These are phyloP conservation scores for Galbula dea DNA, from an alignment of 2,113 vertebrate genomes.

Conservation along the genomic window DNA sequence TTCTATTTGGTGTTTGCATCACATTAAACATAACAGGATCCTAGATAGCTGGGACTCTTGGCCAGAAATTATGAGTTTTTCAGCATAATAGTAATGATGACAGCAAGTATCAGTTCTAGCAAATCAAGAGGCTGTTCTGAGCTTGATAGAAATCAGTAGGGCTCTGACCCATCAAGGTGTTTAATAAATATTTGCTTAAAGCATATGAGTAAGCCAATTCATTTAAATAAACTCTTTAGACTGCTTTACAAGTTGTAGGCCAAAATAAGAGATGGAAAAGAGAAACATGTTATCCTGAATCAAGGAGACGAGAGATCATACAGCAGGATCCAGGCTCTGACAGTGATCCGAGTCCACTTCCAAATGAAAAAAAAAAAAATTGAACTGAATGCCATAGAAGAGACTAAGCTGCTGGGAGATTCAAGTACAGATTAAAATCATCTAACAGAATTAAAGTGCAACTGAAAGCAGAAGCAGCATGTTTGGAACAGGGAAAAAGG, in stretches of 20 bases:
- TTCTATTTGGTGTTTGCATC: not conserved
- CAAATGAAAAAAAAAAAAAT: not conserved
- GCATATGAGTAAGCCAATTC: not conserved
- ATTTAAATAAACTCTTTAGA: not conserved
- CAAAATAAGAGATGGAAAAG: not conserved
- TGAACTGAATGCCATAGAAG: not conserved
- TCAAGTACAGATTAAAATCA: not conserved
- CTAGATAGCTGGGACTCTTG: not conserved
- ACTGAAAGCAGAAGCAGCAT: not conserved
- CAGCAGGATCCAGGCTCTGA: not conserved
- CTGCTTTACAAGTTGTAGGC: not conserved
- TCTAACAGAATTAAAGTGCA: not conserved
- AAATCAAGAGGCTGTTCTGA: not conserved
- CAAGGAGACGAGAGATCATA: not conserved
- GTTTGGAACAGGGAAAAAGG: not conserved
- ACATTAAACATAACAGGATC: not conserved
- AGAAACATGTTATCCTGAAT: not conserved
- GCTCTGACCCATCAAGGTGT: not conserved
- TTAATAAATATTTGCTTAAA: not conserved
- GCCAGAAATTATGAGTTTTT: not conserved
- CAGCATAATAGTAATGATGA: not conserved
- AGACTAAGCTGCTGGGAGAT: not conserved
- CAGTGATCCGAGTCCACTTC: not conserved
- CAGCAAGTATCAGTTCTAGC: not conserved
- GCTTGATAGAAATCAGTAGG: not conserved